These are phyloP conservation scores for Exephanes ischioxanthus DNA, from an alignment of 2,888 invertebrate species.

Conservation along the genomic window DNA sequence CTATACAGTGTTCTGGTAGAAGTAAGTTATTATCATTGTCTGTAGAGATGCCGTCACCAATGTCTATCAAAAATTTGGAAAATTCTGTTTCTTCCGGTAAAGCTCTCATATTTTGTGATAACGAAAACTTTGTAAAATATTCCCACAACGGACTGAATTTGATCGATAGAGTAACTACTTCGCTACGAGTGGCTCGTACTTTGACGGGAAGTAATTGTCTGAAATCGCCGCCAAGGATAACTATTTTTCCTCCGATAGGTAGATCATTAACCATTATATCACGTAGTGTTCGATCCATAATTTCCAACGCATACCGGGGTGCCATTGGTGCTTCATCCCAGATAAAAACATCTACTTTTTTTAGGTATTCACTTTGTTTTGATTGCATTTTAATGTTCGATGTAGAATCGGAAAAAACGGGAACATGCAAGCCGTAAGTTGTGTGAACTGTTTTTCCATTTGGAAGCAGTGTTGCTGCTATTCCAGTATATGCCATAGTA, in stretches of 20 bases:
- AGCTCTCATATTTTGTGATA: neutral
- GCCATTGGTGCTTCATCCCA: neutral
- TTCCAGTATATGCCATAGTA: slow-evolving; percentile 24
- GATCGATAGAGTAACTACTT: neutral
- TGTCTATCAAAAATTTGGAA: neutral
- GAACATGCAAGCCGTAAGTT: slow-evolving; percentile 50
- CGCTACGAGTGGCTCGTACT: neutral
- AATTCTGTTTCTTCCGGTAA: neutral
- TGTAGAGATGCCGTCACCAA: neutral
- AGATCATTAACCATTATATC: neutral
- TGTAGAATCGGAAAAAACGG: slow-evolving; percentile 1
- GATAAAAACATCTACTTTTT: slow-evolving; percentile 2
- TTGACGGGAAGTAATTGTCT: slow-evolving; percentile 3
- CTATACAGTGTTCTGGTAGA: neutral
- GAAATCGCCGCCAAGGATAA: neutral
- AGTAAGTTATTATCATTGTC: neutral
- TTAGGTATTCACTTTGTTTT: neutral
- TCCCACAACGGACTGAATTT: neutral
- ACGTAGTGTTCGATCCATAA: neutral
- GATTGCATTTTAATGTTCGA: slow-evolving; percentile 7
- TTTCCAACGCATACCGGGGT: neutral
- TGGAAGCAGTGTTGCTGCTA: slow-evolving; percentile 72
- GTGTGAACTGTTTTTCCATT: slow-evolving; percentile 72
- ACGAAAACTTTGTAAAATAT: slow-evolving; percentile 5
- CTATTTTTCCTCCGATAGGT: neutral